Evolutionary conservation across 2,797 vertebrate species (phyloP).

Genomic region (Champsocephalus esox): DNA sequence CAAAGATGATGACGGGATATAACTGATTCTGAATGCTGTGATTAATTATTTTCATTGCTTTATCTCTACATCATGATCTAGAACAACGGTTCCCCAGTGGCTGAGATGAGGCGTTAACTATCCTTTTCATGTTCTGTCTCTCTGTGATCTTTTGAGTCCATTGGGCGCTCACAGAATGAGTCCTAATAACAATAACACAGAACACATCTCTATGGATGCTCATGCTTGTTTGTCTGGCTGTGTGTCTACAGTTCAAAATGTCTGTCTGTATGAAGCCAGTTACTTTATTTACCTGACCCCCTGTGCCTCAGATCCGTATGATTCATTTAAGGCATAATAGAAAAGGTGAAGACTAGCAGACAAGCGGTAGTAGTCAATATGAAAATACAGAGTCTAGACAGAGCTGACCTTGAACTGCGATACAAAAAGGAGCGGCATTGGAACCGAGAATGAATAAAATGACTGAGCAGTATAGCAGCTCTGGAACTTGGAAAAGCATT

Average conservation of each 20-base stretch:
- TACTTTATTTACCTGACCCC: neutral
- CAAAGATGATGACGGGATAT: constrained; percentile 32
- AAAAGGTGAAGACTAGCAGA: neutral
- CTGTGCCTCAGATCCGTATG: neutral
- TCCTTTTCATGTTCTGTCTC: constrained; percentile 34
- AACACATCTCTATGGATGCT: neutral
- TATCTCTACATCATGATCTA: constrained; percentile 6
- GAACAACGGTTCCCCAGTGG: neutral
- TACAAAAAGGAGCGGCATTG: constrained; percentile 10
- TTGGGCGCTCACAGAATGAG: neutral
- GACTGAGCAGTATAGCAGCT: constrained; percentile 9
- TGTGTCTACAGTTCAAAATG: neutral
- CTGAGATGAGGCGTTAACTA: constrained; percentile 4
- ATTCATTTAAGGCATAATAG: constrained; percentile 5
- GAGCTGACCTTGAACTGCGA: constrained; percentile 11
- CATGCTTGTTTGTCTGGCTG: neutral
- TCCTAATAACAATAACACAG: constrained; percentile 20
- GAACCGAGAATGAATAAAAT: constrained; percentile 29
- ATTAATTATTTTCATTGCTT: constrained; percentile 29
- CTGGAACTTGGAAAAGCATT: constrained; percentile 5
- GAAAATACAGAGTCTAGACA: neutral
- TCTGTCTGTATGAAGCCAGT: neutral
- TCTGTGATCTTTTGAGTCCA: constrained; percentile 24
- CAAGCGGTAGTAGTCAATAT: neutral
- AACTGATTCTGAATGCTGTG: constrained; percentile 23